phyloP scores from a whole-genome alignment of 2,797 vertebrate species.

The Decapterus maruadsi region DNA sequence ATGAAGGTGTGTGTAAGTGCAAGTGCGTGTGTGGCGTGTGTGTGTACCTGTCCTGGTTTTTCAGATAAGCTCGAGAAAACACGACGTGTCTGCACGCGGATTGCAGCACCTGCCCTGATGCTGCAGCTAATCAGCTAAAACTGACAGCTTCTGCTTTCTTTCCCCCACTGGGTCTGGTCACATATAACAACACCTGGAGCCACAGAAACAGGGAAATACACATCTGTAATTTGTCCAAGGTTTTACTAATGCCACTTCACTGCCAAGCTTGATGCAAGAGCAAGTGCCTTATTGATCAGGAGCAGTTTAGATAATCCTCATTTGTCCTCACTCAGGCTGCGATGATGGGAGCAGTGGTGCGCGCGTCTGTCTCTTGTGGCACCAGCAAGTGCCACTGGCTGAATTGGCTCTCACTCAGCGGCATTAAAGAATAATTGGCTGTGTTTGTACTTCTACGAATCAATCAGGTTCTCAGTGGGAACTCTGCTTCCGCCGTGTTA shows the following conservation, averaged over 20 bases:
- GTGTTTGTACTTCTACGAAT: conserved; percentile 72
- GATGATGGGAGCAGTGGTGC: conserved; percentile 40
- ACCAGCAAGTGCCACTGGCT: conserved; percentile 21
- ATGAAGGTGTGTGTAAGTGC: conserved; percentile 40
- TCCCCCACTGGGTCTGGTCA: conserved; percentile 32
- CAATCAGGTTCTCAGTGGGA: conserved; percentile 68
- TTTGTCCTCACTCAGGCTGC: conserved; percentile 51
- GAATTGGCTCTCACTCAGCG: conserved; percentile 68
- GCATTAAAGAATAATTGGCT: conserved; percentile 78
- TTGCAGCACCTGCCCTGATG: conserved; percentile 54
- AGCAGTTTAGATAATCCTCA: conserved; percentile 60
- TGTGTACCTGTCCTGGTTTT: conserved; percentile 59
- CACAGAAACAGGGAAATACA: conserved; percentile 30
- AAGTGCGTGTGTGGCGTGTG: conserved; percentile 4
- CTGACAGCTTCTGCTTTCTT: conserved; percentile 57
- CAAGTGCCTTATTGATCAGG: conserved; percentile 62
- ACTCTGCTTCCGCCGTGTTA: conserved; percentile 34
- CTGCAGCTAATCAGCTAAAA: conserved; percentile 67
- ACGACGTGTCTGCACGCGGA: conserved; percentile 51
- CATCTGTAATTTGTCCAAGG: neutral
- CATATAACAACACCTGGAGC: conserved; percentile 42
- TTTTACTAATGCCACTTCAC: conserved; percentile 20
- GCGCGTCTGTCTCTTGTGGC: conserved; percentile 30
- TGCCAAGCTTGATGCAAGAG: conserved; percentile 25
- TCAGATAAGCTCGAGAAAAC: conserved; percentile 70